Conservation (phyloP, 2,113 vertebrate genomes). For the Phylloscopus trochiloides region DNA sequence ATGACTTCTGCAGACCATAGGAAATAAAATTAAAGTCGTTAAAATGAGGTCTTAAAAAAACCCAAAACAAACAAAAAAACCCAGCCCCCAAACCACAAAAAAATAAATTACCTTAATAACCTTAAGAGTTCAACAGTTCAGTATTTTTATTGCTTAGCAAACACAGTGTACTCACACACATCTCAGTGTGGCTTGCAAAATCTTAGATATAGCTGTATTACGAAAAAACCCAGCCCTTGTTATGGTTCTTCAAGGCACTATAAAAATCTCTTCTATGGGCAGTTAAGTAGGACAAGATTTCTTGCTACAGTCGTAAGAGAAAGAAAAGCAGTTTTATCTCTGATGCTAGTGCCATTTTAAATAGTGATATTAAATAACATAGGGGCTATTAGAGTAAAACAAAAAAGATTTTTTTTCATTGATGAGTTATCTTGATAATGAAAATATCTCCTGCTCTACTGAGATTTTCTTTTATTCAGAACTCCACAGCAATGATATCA, state of each 20-base stretch:
- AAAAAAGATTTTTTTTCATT: neutral
- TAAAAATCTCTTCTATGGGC: neutral
- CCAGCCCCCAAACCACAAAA: fast-evolving
- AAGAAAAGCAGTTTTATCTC: neutral
- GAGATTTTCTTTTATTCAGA: neutral
- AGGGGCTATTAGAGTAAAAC: neutral
- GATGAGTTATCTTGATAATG: neutral
- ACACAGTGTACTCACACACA: neutral
- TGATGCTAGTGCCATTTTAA: neutral
- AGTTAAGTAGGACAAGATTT: neutral
- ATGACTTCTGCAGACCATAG: neutral
- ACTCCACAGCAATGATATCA: neutral
- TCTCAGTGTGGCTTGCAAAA: neutral
- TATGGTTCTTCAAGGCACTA: neutral
- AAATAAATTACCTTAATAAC: neutral
- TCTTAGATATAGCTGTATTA: neutral
- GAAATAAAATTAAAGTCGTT: neutral
- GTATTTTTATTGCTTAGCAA: neutral
- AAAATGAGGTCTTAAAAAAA: neutral
- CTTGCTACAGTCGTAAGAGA: neutral
- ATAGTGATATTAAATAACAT: neutral
- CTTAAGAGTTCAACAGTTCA: neutral
- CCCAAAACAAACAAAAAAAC: neutral
- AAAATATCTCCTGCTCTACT: neutral
- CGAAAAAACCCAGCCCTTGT: fast-evolving